Base-by-base conservation (phyloP, 2,113 vertebrate species). In the Morone saxatilis region DNA sequence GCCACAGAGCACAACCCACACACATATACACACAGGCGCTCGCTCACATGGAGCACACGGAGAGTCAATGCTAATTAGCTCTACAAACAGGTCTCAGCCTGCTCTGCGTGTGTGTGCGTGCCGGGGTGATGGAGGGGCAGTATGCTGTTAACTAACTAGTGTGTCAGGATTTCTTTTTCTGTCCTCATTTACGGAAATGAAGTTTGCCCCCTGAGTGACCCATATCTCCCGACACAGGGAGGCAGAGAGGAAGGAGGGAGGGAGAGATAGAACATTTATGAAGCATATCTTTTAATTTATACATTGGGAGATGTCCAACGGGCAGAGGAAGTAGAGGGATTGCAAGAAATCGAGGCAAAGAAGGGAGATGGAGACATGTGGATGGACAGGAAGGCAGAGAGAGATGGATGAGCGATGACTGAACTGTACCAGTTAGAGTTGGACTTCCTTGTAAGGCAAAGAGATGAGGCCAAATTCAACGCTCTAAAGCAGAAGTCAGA, bases 161-260 rank as follows among this genome's bases (percentile, higher is more conserved):
- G 79, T 86, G 89, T 78, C 84, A 85, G 83, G 94, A 86, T 92
- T 91, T 92, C 86, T 91, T 85, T 90, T 92, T 83, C 86, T 91
- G 93, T 90, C 94, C 93, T 93, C 87, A 88, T 91, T 90, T 93
- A 89, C 86, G 88, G 86, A 93, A 93, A 94, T 92, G 84, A 93
- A 90, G 84, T 88, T 76, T 87, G 89, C 61, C 91, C 87, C 88
- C 54, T 17, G 78, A 50, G 81, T 85, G 92, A 94, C 89, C 93
- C 82, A 47, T 10, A 62, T 94, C 92, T 89, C 93, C 25, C 5
- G 74, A 88, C 76, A 59, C 87, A 56, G 43, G 61, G 77, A 80
- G 84, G 60, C 57, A 51, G 79, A 69, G 63, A 41, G 63, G 20
- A 56, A 63, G 19, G 57, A 38, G 4, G 12, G 59, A 68, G 67